Base-by-base conservation (phyloP, 2,113 vertebrate genomes). In the Sinocyclocheilus grahami region DNA sequence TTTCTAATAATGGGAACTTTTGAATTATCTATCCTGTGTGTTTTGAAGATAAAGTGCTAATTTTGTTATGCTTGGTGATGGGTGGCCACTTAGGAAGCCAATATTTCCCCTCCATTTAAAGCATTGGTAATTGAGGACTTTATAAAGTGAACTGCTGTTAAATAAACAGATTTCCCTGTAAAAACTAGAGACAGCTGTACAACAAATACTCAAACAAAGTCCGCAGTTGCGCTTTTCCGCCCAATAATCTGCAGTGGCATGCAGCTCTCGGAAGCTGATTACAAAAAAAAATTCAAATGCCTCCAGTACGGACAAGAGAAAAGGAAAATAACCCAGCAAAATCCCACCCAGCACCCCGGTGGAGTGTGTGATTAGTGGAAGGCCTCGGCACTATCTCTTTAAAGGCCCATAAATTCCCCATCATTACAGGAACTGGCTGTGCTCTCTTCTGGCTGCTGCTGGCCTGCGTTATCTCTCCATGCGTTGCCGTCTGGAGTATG, bases 341-440 rank as follows among this genome's bases (percentile, higher is more conserved):
- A 89, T 86, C 75, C 83, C 60, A 74, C 89, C 86, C 90, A 93
- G 91, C 90, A 91, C 92, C 94, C 92, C 91, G 92, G 91, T 88
- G 89, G 89, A 92, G 94, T 91, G 90, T 94, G 92, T 92, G 93
- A 94, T 95, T 94, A 94, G 93, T 88, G 91, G 89, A 94, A 92
- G 92, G 91, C 88, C 69, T 90, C 86, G 91, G 92, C 92, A 94
- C 94, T 94, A 93, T 94, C 93, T 94, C 93, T 93, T 94, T 94
- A 92, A 95, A 94, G 92, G 93, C 92, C 93, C 93, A 94, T 94
- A 94, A 95, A 95, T 94, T 95, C 92, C 69, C 92, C 92, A 93
- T 95, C 94, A 95, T 95, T 94, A 95, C 93, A 93, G 93, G 94
- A 95, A 95, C 94, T 95, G 95, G 93, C 94, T 94, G 93, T 92